phyloP scores from a whole-genome alignment of 2,113 vertebrate genomes.

The Pituophis catenifer region DNA sequence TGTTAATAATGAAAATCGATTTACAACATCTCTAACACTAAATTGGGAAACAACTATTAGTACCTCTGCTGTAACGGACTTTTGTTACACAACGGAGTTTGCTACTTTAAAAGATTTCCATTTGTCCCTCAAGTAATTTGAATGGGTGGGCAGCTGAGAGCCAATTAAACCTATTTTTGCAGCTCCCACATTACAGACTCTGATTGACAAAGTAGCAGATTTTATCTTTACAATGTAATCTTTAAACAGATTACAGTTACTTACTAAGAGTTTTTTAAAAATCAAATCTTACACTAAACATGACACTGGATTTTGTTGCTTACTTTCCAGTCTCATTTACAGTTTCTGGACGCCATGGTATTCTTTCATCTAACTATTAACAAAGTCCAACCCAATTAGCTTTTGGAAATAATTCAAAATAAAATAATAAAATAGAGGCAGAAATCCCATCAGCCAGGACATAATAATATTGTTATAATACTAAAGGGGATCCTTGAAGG shows the following conservation, averaged over 20 bases:
- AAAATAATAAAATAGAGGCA: background rate
- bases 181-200: background rate
- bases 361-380: background rate
- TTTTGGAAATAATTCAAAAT: background rate
- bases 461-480: background rate
- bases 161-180: background rate
- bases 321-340: background rate
- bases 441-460: background rate
- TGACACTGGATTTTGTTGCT: background rate
- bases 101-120: background rate
- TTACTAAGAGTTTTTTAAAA: background rate
- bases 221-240: background rate
- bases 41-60: background rate
- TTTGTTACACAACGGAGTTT: background rate
- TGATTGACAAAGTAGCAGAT: background rate
- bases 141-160: background rate
- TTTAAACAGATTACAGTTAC: background rate
- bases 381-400: background rate
- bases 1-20: background rate
- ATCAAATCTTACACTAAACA: background rate
- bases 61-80: background rate
- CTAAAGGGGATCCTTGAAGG: background rate
- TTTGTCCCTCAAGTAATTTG: background rate
- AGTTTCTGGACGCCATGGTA: background rate
- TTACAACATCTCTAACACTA: background rate